These are phyloP conservation scores for Scomberomorus guttatus DNA, from an alignment of 2,797 vertebrate species.

Conservation along the genomic window DNA sequence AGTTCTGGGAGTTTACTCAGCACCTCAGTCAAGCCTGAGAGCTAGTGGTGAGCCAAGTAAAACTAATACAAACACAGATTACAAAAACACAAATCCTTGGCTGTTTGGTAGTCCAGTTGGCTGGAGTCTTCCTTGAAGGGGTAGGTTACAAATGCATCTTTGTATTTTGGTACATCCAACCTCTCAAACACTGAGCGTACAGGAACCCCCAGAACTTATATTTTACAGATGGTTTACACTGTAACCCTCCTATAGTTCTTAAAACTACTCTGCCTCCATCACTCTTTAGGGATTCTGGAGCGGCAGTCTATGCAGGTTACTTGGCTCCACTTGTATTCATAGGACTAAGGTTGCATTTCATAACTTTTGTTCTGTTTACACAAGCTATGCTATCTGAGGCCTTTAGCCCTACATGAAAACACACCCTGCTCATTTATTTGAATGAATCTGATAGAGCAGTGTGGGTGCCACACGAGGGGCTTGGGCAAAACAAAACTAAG, in stretches of 20 bases:
- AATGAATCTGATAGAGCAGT: too few species aligned
- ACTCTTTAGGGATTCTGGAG: background rate
- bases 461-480: too few species aligned
- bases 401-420: too few species aligned
- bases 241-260: background rate
- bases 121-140: background rate
- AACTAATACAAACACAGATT: background rate
- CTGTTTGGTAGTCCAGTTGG: background rate
- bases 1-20: background rate
- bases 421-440: too few species aligned
- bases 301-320: background rate
- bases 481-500: too few species aligned
- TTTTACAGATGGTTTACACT: background rate
- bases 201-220: background rate
- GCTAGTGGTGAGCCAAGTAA: background rate
- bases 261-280: background rate
- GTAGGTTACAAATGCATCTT: background rate
- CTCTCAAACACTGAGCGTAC: too few species aligned
- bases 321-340: background rate
- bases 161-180: too few species aligned
- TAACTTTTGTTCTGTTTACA: too few species aligned
- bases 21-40: background rate
- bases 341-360: too few species aligned
- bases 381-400: too few species aligned
- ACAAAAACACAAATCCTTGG: background rate